A percentile compares a stretch with the other conserved stretches of the same genome.
Conservation (phyloP, 2,797 vertebrate genomes). For the Enteromius afrohamiltoni region DNA sequence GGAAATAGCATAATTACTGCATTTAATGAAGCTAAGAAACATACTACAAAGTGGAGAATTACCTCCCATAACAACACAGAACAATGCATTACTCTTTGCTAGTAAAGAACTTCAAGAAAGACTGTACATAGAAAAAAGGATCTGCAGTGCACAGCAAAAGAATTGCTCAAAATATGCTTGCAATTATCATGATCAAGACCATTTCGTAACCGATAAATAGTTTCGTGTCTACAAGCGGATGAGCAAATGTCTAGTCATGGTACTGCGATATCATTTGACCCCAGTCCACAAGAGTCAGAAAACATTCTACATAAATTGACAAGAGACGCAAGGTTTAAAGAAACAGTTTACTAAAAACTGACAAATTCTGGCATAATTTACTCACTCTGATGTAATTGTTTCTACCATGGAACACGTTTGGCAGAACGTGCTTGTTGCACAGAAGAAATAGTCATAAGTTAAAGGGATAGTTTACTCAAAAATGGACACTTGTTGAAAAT, state of each 20-base stretch:
- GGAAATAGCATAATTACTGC: conserved; percentile 10
- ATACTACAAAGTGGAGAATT: conserved; percentile 15
- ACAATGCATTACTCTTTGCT: conserved; percentile 31
- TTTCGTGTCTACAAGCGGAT: conserved; percentile 19
- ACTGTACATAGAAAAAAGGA: background rate
- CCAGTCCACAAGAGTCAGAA: background rate
- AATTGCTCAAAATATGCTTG: conserved; percentile 21
- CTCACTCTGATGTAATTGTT: background rate
- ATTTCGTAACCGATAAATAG: background rate
- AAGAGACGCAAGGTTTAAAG: conserved; percentile 20
- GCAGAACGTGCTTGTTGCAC: background rate
- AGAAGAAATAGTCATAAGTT: background rate
- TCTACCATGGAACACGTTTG: background rate
- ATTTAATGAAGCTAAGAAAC: conserved; percentile 15
- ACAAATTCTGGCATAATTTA: background rate
- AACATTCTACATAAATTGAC: conserved; percentile 32
- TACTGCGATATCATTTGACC: background rate
- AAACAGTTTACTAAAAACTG: background rate
- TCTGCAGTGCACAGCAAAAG: background rate
- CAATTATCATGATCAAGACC: conserved; percentile 11
- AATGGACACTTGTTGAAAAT: background rate
- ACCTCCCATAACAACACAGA: conserved; percentile 2
- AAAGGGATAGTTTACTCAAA: background rate
- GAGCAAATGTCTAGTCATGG: conserved; percentile 32
- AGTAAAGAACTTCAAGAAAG: conserved; percentile 12